phyloP scores from a whole-genome alignment of 2,797 vertebrate genomes.

The Nyctalus aviator region DNA sequence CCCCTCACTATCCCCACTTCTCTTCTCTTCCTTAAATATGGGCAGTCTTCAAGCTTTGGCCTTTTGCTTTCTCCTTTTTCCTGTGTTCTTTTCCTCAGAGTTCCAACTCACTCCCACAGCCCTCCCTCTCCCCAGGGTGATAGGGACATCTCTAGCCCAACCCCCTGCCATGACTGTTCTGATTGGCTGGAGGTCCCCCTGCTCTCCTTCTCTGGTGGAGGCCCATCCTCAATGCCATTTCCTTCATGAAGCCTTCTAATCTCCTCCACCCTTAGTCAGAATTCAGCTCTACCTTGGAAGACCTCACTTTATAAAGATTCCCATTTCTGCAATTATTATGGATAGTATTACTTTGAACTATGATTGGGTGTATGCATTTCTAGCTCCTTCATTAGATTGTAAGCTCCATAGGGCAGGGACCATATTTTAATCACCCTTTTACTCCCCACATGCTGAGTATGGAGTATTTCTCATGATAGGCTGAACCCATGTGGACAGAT shows the following conservation, averaged over 20 bases:
- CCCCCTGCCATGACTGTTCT: neutral
- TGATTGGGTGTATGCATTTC: neutral
- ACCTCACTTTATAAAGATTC: neutral
- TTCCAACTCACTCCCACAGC: neutral
- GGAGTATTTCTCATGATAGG: neutral
- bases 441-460: accelerated
- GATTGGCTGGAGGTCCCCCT: neutral
- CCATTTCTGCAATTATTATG: neutral
- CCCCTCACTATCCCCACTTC: neutral
- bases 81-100: neutral
- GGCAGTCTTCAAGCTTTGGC: neutral
- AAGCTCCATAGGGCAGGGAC: neutral
- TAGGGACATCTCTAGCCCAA: neutral
- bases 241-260: neutral
- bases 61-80: neutral
- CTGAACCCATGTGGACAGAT: neutral
- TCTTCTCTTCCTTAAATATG: neutral
- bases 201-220: neutral
- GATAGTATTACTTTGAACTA: neutral
- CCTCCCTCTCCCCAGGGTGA: neutral
- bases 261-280: neutral
- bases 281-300: neutral
- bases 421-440: neutral
- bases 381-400: neutral
- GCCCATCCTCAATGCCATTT: neutral